Evolutionary conservation across 2,113 vertebrate genomes (phyloP).

Genomic region (Caranx ignobilis): DNA sequence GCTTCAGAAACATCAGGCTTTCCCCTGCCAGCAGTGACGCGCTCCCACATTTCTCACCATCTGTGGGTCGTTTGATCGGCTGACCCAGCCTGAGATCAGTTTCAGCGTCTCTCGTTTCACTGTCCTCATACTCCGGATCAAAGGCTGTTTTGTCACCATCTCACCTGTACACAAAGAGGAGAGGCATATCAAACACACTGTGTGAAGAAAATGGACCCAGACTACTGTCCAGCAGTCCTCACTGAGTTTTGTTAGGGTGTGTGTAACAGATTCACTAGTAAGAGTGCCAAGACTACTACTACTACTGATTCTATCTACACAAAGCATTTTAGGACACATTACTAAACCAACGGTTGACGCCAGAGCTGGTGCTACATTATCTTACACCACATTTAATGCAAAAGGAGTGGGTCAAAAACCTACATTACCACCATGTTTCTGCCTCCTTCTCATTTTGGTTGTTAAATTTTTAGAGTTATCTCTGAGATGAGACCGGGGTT

Average conservation of each 20-base stretch:
- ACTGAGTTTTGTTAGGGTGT: not conserved
- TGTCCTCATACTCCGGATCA: slow-evolving; percentile 99
- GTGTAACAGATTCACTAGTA: too few species aligned
- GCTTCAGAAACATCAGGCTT: not conserved
- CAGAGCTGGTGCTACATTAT: not conserved
- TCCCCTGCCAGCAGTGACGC: not conserved
- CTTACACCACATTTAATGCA: not conserved
- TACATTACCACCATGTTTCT: not conserved
- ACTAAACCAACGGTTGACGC: too few species aligned
- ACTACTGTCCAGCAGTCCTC: not conserved
- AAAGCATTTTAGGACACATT: not conserved
- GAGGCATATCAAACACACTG: not conserved
- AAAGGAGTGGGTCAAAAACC: not conserved
- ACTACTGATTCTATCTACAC: not conserved
- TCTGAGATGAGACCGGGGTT: too few species aligned
- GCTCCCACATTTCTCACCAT: slow-evolving; percentile 88
- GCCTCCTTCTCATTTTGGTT: not conserved
- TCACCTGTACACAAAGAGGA: slow-evolving; percentile 87
- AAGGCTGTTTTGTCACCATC: slow-evolving; percentile 98
- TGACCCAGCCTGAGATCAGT: slow-evolving; percentile 99
- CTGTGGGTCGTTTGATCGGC: slow-evolving; percentile 97
- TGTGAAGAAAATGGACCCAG: not conserved
- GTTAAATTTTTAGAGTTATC: too few species aligned
- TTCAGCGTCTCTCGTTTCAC: slow-evolving; percentile 99
- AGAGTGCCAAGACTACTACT: too few species aligned